Evolutionary conservation across 2,113 vertebrate genomes (phyloP).

Genomic region (Terrapene triunguis): DNA sequence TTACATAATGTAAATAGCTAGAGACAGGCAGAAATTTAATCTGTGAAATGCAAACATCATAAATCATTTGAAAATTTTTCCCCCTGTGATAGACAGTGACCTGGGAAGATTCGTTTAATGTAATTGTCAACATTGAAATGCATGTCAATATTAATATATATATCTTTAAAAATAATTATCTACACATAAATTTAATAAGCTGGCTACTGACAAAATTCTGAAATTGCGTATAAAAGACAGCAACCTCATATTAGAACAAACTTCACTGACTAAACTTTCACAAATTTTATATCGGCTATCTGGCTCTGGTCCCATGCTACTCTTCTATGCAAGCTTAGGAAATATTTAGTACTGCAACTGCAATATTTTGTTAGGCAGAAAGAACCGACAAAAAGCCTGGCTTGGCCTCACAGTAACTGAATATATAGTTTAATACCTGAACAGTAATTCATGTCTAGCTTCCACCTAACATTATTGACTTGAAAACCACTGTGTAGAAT

Average conservation of each 20-base stretch:
- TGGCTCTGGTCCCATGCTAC: constrained; percentile 16
- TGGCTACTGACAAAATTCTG: constrained; percentile 27
- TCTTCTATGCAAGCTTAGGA: background rate
- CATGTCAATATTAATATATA: constrained; percentile 48
- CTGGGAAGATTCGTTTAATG: constrained; percentile 27
- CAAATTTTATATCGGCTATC: constrained; percentile 48
- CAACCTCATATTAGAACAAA: constrained; percentile 13
- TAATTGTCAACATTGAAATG: constrained; percentile 50
- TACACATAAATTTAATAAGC: constrained; percentile 61
- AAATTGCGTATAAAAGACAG: constrained; percentile 43
- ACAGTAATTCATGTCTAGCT: background rate
- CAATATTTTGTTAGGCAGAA: background rate
- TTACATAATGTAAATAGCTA: constrained; percentile 47
- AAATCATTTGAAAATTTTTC: constrained; percentile 49
- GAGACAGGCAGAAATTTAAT: constrained; percentile 58
- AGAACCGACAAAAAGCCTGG: background rate
- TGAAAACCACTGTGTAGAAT: background rate
- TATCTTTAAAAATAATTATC: constrained; percentile 67
- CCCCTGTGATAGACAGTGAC: background rate
- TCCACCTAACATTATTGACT: background rate
- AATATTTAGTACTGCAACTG: background rate
- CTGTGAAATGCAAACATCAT: constrained; percentile 48
- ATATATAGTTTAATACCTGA: background rate
- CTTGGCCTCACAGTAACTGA: background rate
- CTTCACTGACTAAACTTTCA: constrained; percentile 14